Evolutionary conservation across 2,888 invertebrate species (phyloP).

Genomic region (Nomada goodeniana): DNA sequence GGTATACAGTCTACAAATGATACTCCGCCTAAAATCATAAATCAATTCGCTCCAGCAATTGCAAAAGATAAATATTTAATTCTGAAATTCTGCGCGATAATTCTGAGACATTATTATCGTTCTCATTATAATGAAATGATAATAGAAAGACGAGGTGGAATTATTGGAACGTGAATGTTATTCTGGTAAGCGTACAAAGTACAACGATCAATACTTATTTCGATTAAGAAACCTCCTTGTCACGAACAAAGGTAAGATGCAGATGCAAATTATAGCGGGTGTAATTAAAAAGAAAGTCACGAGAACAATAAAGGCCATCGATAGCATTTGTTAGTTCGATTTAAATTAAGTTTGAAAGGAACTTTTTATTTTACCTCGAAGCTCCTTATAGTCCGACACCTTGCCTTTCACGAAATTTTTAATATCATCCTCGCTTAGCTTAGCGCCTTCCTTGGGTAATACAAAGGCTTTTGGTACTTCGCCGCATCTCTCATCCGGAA

Average conservation of each 20-base stretch:
- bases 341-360: neutral
- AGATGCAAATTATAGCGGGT: neutral
- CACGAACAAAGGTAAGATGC: neutral
- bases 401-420: conserved; percentile 87
- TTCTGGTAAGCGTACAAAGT: neutral
- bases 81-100: neutral
- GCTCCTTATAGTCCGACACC: conserved; percentile 91
- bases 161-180: neutral
- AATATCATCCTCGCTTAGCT: conserved; percentile 86
- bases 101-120: neutral
- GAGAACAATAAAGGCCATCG: neutral
- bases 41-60: neutral
- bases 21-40: conserved; percentile 83
- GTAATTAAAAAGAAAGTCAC: neutral
- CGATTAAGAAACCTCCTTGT: neutral
- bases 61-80: neutral
- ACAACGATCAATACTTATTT: neutral
- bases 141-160: neutral
- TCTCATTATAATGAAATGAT: neutral
- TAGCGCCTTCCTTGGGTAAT: conserved; percentile 85
- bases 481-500: conserved; percentile 88
- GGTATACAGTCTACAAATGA: conserved; percentile 85
- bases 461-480: conserved; percentile 92
- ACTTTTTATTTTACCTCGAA: conserved; percentile 82
- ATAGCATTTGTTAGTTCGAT: neutral